Percentiles rank a stretch among this genome's conserved stretches.
These are phyloP conservation scores for Lepidocolaptes lacrymiger DNA, from an alignment of 2,797 vertebrate genomes.

Conservation along the genomic window DNA sequence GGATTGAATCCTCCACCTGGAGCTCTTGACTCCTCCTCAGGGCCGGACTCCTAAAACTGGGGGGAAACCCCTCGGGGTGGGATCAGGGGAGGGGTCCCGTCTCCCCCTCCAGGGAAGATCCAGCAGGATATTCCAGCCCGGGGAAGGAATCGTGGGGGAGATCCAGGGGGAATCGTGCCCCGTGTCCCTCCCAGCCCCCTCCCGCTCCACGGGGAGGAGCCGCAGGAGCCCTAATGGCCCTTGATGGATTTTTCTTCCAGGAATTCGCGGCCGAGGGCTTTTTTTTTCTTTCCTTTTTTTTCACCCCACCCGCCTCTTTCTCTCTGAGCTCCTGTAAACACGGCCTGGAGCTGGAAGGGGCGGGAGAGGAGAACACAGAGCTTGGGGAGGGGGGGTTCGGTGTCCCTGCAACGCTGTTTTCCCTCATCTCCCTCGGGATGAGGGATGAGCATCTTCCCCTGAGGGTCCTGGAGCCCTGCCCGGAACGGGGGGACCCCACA, in stretches of 20 bases:
- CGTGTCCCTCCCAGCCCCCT: not conserved
- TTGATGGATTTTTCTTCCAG: slow-evolving; percentile 43
- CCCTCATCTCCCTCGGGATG: too few species aligned
- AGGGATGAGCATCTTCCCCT: not conserved
- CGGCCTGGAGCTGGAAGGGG: not conserved
- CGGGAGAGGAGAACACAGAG: not conserved
- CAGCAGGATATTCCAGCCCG: too few species aligned
- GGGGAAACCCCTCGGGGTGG: not conserved
- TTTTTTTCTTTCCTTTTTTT: fast-evolving
- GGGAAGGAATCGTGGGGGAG: not conserved
- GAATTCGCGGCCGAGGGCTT: not conserved
- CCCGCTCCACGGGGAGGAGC: not conserved
- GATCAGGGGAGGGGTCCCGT: not conserved
- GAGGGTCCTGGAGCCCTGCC: not conserved
- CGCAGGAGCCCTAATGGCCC: slow-evolving; percentile 14
- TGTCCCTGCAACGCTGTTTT: fast-evolving
- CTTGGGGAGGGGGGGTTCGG: too few species aligned
- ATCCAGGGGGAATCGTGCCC: not conserved
- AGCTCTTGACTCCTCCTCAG: not conserved
- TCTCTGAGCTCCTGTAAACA: not conserved
- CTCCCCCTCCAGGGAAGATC: not conserved
- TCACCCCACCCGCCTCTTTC: not conserved
- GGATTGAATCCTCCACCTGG: not conserved
- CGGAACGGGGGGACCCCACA: not conserved
- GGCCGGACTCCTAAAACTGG: not conserved